These are phyloP conservation scores for Archips crataeganus DNA, from an alignment of 2,888 invertebrate genomes.

Conservation along the genomic window DNA sequence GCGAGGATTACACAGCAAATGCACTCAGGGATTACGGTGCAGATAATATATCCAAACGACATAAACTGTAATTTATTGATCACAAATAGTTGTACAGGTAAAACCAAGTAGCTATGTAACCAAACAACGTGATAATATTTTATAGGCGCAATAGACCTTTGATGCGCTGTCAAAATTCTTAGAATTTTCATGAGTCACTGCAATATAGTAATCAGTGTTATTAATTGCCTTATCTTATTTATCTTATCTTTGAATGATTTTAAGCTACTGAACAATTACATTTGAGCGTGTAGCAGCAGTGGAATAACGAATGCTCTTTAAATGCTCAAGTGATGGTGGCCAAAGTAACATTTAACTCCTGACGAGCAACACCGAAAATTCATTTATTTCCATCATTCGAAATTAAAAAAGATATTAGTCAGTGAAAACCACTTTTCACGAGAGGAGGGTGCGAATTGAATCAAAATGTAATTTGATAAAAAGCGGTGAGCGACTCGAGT, in stretches of 20 bases:
- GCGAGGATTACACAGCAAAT: slow-evolving; percentile 49
- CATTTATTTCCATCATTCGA: slow-evolving; percentile 54
- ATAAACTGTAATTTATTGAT: slow-evolving; percentile 3
- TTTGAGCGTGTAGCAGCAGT: slow-evolving; percentile 1
- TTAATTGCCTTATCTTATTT: background rate
- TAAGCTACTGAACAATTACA: background rate
- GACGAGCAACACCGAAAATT: slow-evolving; percentile 45
- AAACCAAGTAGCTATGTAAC: background rate
- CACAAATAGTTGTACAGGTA: background rate
- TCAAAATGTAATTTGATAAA: slow-evolving; percentile 66
- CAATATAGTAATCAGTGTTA: background rate
- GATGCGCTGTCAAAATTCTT: background rate
- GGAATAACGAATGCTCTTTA: slow-evolving; percentile 12
- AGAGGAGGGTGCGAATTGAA: slow-evolving; percentile 49
- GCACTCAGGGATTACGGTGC: slow-evolving; percentile 29
- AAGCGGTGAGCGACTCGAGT: slow-evolving; percentile 54
- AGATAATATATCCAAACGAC: slow-evolving; percentile 22
- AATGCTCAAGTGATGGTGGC: background rate
- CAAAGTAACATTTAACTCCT: slow-evolving; percentile 9
- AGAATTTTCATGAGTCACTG: background rate
- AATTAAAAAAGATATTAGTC: slow-evolving; percentile 64
- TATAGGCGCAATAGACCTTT: background rate
- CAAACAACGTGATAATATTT: background rate
- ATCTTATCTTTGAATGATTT: slow-evolving; percentile 8
- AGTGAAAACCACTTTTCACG: slow-evolving; percentile 53